These are phyloP conservation scores for Scomber colias DNA, from an alignment of 2,113 vertebrate species.

Conservation along the genomic window DNA sequence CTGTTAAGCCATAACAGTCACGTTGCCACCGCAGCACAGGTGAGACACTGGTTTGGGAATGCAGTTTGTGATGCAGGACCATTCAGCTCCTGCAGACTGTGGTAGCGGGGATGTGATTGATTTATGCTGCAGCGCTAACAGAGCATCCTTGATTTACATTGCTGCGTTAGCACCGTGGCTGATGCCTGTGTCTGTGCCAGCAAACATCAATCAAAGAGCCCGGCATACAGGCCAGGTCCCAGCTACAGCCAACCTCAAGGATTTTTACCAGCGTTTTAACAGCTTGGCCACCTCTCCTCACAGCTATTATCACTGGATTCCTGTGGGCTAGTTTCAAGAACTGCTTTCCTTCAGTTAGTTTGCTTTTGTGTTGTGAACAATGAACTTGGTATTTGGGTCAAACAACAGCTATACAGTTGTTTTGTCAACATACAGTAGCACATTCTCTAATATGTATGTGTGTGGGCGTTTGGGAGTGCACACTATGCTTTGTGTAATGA, in stretches of 20 bases:
- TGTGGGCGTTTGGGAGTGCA: constrained; percentile 32
- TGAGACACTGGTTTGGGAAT: constrained; percentile 74
- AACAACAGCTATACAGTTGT: constrained; percentile 34
- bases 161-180: constrained; percentile 45
- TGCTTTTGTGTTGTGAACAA: constrained; percentile 67
- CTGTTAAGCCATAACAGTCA: constrained; percentile 50
- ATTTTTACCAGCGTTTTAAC: constrained; percentile 74
- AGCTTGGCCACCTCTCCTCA: constrained; percentile 62
- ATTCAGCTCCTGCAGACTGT: constrained; percentile 80
- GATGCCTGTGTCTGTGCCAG: constrained; percentile 49
- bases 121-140: constrained; percentile 44
- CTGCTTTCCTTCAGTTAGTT: constrained; percentile 59
- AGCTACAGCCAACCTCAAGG: constrained; percentile 37
- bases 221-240: constrained; percentile 15
- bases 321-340: constrained; percentile 73
- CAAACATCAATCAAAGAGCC: constrained; percentile 53
- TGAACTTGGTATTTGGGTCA: constrained; percentile 64
- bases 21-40: constrained; percentile 47
- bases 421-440: constrained; percentile 48
- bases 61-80: constrained; percentile 69
- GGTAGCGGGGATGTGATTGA: constrained; percentile 63
- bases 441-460: constrained; percentile 12
- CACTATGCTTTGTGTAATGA: constrained; percentile 5
- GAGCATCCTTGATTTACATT: constrained; percentile 59
- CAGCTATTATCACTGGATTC: constrained; percentile 69